phyloP scores from a whole-genome alignment of 2,113 vertebrate species.

The Lanius ludovicianus region DNA sequence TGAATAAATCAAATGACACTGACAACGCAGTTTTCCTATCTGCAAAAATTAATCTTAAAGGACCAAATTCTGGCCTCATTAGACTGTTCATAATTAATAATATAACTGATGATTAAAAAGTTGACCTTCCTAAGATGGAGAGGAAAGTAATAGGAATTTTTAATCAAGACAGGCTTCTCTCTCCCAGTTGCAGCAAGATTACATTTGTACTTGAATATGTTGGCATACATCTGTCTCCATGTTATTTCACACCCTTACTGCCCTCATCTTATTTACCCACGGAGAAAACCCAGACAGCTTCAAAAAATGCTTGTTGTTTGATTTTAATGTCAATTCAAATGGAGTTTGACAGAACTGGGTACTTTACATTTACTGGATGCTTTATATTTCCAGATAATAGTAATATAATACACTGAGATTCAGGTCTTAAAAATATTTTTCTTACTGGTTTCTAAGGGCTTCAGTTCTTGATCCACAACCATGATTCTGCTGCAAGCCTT shows the following conservation, averaged over 20 bases:
- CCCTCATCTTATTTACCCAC: background rate
- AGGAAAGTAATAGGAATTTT: background rate
- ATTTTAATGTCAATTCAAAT: background rate
- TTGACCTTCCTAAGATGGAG: background rate
- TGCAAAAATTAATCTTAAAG: slow-evolving; percentile 44
- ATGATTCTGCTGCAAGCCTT: accelerated
- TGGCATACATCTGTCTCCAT: background rate
- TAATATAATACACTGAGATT: background rate
- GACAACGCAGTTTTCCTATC: slow-evolving; percentile 59
- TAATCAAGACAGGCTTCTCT: slow-evolving; percentile 14
- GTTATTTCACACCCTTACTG: background rate
- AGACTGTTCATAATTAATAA: slow-evolving; percentile 12
- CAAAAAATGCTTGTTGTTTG: background rate
- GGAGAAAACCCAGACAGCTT: background rate
- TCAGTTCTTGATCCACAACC: background rate
- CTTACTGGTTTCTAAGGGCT: background rate
- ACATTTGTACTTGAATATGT: background rate
- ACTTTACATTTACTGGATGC: background rate
- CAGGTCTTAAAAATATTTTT: background rate
- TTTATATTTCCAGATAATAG: background rate
- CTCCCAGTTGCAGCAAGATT: background rate
- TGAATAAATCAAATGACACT: slow-evolving; percentile 60
- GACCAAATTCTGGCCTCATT: slow-evolving; percentile 60
- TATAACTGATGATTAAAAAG: slow-evolving; percentile 26
- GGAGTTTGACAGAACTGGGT: background rate